Percentiles rank a stretch among this genome's conserved stretches.
Conservation (phyloP, 2,888 invertebrate genomes). For the Therioaphis trifolii region DNA sequence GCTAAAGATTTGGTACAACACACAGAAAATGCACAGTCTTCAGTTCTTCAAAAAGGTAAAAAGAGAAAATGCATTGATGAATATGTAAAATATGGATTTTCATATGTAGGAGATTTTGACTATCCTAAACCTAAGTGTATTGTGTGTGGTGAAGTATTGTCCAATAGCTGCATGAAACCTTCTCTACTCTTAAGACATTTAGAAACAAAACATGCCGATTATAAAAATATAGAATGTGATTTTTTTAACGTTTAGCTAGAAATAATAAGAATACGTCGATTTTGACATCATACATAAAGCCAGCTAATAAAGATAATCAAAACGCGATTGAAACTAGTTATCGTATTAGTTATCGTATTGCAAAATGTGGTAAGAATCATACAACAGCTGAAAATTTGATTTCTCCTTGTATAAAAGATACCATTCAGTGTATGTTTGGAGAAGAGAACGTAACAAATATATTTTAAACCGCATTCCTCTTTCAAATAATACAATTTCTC, state of each 20-base stretch:
- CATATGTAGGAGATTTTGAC: conserved; percentile 30
- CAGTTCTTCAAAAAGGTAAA: conserved; percentile 37
- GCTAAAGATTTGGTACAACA: conserved; percentile 27
- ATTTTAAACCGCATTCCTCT: conserved; percentile 31
- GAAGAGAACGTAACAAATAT: conserved; percentile 70
- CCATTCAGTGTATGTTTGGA: conserved; percentile 71
- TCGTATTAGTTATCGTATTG: conserved; percentile 62
- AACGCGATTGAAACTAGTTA: conserved; percentile 33
- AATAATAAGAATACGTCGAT: conserved; percentile 31
- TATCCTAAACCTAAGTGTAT: conserved; percentile 41
- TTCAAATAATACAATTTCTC: conserved; percentile 55
- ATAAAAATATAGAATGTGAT: conserved; percentile 40
- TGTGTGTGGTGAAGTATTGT: conserved; percentile 31
- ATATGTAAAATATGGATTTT: conserved; percentile 36
- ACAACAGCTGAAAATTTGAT: conserved; percentile 42
- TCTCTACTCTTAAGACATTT: conserved; percentile 36
- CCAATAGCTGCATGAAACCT: conserved; percentile 22
- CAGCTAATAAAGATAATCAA: conserved; percentile 36
- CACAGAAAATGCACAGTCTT: conserved; percentile 24
- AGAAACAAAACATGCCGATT: conserved; percentile 43
- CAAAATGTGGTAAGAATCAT: conserved; percentile 46
- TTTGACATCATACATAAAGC: conserved; percentile 32
- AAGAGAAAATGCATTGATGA: conserved; percentile 29
- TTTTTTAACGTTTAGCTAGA: conserved; percentile 37
- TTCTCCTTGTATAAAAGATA: conserved; percentile 40